Percentiles rank a stretch among this genome's conserved stretches.
Evolutionary conservation across 2,113 vertebrate genomes (phyloP).

Genomic region (Myiozetetes cayanensis): DNA sequence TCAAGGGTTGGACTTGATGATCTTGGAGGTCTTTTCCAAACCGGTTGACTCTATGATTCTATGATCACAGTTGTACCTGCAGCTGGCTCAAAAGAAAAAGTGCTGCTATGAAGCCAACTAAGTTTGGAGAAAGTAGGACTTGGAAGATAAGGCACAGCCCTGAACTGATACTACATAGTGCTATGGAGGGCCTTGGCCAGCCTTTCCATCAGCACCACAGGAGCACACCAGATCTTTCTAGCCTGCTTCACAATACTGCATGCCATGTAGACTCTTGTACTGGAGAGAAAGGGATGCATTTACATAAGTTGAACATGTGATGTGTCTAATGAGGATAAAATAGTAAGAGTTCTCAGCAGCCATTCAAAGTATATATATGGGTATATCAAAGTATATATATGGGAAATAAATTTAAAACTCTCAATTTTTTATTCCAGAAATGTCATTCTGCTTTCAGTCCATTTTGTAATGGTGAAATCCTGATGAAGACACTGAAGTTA

Average conservation of each 20-base stretch:
- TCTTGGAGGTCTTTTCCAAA: no score
- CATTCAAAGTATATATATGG: background rate
- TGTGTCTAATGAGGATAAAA: background rate
- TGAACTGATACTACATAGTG: background rate
- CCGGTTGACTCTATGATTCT: no score
- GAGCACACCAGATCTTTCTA: background rate
- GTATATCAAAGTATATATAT: no score
- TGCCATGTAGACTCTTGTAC: rapidly evolving
- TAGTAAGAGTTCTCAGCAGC: background rate
- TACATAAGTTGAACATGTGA: background rate
- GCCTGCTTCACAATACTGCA: rapidly evolving
- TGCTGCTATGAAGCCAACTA: background rate
- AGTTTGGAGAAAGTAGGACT: background rate
- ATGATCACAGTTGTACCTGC: background rate
- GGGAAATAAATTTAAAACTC: background rate
- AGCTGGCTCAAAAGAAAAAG: background rate
- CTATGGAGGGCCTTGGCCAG: background rate
- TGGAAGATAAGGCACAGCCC: background rate
- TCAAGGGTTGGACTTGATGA: no score
- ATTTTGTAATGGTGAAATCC: background rate
- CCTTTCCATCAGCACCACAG: background rate
- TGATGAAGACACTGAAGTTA: background rate
- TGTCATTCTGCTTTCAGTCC: background rate
- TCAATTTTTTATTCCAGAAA: background rate
- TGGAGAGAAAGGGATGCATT: background rate